Percentiles rank a stretch among this genome's conserved stretches.
Conservation (phyloP, 2,113 vertebrate species). For the Leuciscus idus region DNA sequence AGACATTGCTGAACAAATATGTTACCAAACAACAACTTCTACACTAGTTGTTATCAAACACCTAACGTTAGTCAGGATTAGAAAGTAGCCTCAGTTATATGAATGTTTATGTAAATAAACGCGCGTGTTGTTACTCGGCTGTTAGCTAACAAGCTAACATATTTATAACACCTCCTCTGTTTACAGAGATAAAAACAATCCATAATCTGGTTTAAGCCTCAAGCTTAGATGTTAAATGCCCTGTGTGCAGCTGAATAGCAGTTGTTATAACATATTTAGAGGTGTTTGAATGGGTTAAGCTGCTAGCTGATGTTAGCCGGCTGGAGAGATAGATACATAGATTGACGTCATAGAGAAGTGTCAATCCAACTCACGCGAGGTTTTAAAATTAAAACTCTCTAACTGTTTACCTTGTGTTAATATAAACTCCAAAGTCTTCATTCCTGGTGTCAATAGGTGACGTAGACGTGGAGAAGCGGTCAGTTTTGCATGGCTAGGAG, state of each 20-base stretch:
- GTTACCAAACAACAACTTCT: not conserved
- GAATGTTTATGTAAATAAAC: not conserved
- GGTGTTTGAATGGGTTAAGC: not conserved
- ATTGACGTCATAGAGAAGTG: not conserved
- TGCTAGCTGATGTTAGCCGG: constrained; percentile 25
- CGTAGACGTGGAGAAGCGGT: not conserved
- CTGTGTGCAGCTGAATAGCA: not conserved
- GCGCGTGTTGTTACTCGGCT: not conserved
- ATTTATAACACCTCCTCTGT: not conserved
- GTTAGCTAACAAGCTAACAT: constrained; percentile 27
- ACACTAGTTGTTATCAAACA: not conserved
- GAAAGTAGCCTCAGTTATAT: not conserved
- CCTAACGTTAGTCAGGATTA: too few relatives aligned
- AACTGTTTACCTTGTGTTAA: constrained; percentile 1
- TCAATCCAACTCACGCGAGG: not conserved
- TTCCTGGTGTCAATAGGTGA: not conserved
- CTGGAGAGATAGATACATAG: not conserved
- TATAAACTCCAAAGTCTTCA: not conserved
- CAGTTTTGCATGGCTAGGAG: not conserved
- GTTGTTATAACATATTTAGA: not conserved
- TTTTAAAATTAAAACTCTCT: not conserved
- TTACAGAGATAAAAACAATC: not conserved
- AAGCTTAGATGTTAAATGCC: not conserved
- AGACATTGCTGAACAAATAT: not conserved
- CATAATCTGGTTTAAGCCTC: not conserved